Evolutionary conservation across 2,888 invertebrate species (phyloP), one percentile per base, ranked within the genome.

Genomic region (Acronicta leporina): DNA sequence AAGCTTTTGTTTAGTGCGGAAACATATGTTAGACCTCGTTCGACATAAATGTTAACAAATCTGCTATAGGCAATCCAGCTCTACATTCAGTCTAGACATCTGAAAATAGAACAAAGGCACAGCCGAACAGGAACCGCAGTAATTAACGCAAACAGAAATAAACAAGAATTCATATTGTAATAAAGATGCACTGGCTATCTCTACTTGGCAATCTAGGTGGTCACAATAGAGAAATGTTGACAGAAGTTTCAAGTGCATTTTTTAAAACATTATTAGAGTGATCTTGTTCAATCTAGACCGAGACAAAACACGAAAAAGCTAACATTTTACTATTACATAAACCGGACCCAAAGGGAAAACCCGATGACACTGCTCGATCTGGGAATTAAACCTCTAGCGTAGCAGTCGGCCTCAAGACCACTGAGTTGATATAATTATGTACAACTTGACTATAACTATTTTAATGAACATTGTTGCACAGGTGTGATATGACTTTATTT

Each of bases 121-220:
- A 42, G 11, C 45, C 43, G 60, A 56, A 69, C 69, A 69, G 69
- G 72, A 74, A 70, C 75, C 61, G 57, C 55, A 61, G 60, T 73
- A 78, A 75, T 78, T 77, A 72, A 63, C 53, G 38, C 55, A 51
- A 78, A 67, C 53, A 62, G 45, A 66, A 76, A 68, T 71, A 77
- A 73, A 62, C 62, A 61, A 70, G 44, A 61, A 44, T 74, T 47
- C 59, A 48, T 70, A 61, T 70, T 61, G 75, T 70, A 70, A 72
- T 74, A 72, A 75, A 72, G 74, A 72, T 73, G 74, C 55, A 54
- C 49, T 2, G 30, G 27, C 50, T 73, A 82, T 82, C 81, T 72
- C n/a, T 69, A 63, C 71, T 65, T 59, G 65, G 82, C 73, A 75
- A 82, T 82, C 82, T 78, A 53, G 14, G 66, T 9, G 13, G n/a